Conservation (phyloP, 2,113 vertebrate genomes). For the mouse (Mus musculus) region GRCm39 chr8:107364501-107365000, state of each 20-base stretch:
- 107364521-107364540: too few species aligned
- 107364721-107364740: neutral
- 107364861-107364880: neutral
- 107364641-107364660: too few species aligned
- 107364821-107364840: neutral
- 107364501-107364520: too few species aligned
- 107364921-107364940: neutral
- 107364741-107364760: neutral
- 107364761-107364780: neutral
- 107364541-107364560: too few species aligned
- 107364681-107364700: too few species aligned
- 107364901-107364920: too few species aligned
- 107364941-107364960: too few species aligned
- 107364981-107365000: neutral
- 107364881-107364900: neutral
- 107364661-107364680: neutral
- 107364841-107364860: neutral
- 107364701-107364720: neutral
- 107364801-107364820: neutral
- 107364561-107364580: too few species aligned
- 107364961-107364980: neutral
- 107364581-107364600: too few species aligned
- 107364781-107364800: neutral
- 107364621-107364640: too few species aligned
- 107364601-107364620: too few species aligned